phyloP scores from a whole-genome alignment of 2,888 invertebrate species.

The Cephonodes hylas region DNA sequence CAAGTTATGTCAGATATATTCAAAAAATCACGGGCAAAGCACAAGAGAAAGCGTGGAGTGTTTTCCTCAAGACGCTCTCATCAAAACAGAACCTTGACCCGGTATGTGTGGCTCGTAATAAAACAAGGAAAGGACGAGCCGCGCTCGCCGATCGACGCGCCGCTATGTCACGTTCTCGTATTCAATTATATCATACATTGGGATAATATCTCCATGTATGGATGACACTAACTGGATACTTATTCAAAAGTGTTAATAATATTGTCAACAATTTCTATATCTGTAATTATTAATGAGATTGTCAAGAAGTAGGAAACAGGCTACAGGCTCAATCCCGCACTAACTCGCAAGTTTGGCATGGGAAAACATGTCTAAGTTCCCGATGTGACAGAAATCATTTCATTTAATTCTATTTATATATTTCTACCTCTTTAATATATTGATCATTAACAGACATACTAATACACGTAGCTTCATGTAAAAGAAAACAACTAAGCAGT shows the following conservation, averaged over 20 bases:
- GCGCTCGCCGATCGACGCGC: conserved; percentile 12
- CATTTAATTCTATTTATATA: no score
- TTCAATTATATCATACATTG: not conserved
- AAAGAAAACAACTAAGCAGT: no score
- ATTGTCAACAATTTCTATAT: not conserved
- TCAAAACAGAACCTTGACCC: conserved; percentile 74
- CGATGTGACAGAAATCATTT: no score
- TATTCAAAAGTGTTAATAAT: not conserved
- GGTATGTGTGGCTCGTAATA: conserved; percentile 47
- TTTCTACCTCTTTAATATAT: no score
- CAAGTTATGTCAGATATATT: conserved; percentile 8
- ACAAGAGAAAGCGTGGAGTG: conserved; percentile 36
- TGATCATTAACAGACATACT: no score
- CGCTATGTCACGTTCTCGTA: not conserved
- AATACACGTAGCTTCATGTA: no score
- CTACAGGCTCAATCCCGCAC: not conserved
- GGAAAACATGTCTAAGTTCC: no score
- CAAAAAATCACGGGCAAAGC: conserved; percentile 10
- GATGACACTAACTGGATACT: not conserved
- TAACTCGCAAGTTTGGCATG: no score
- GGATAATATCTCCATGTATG: not conserved
- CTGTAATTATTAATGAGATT: not conserved
- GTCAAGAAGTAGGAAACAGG: not conserved
- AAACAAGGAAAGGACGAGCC: conserved; percentile 51
- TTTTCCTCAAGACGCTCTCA: conserved; percentile 55